Evolutionary conservation across 1,140 invertebrate genomes (phyloP).

Genomic region (Marisa cornuarietis): DNA sequence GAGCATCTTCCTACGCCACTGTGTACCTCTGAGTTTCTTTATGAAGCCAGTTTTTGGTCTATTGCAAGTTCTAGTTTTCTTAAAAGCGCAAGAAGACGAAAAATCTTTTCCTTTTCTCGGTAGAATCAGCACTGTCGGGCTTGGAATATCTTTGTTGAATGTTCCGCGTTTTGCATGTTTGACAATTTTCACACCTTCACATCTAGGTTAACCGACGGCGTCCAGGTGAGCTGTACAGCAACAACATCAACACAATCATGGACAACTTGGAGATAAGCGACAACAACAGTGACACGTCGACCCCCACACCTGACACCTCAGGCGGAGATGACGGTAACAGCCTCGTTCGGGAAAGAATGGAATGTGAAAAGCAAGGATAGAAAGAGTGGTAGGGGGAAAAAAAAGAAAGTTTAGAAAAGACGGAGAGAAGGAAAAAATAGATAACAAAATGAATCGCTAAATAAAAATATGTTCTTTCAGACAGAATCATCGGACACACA

Average conservation of each 20-base stretch:
- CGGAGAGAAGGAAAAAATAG: background rate
- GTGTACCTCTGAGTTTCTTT: background rate
- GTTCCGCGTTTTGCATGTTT: no score
- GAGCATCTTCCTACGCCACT: no score
- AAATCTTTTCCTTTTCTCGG: no score
- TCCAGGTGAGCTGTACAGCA: slow-evolving; percentile 54
- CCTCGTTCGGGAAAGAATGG: background rate
- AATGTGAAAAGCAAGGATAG: background rate
- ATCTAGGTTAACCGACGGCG: slow-evolving; percentile 46
- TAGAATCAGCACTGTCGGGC: no score
- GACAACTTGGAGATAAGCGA: slow-evolving; percentile 48
- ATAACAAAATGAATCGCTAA: background rate
- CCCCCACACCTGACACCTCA: background rate
- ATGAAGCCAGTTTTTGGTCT: background rate
- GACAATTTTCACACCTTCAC: background rate
- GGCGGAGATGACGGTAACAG: background rate
- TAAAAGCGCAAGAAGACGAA: no score
- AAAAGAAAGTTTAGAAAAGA: background rate
- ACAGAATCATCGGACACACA: background rate
- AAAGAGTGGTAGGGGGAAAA: background rate
- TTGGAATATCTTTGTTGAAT: no score
- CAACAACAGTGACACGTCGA: background rate
- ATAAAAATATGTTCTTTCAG: no score
- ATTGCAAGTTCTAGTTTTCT: background rate
- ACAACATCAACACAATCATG: slow-evolving; percentile 52